A percentile compares a stretch with the other conserved stretches of the same genome.
Evolutionary conservation across 92 coral and sea anemone genomes (phyloP).

Genomic region (Ricordea florida): DNA sequence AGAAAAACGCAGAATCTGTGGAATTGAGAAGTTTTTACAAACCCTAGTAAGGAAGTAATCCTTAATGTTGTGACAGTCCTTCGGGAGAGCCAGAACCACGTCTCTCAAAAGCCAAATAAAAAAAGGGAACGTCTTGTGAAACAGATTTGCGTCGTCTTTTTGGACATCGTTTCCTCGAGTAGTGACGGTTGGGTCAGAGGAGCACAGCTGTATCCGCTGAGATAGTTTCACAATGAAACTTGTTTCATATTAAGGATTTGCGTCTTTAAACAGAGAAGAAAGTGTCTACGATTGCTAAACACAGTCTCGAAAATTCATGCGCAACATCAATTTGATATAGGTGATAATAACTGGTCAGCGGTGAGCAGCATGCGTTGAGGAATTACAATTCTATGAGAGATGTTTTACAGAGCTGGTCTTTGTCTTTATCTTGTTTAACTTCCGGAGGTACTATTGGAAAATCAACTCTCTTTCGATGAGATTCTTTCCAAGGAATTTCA

Average conservation of each 20-base stretch:
- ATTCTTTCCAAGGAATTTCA: too few species aligned
- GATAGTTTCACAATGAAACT: constrained; percentile 56
- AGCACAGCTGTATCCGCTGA: constrained; percentile 47
- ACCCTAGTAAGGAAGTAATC: constrained; percentile 43
- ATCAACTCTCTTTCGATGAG: too few species aligned
- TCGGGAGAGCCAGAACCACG: constrained; percentile 54
- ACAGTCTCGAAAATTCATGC: too few species aligned
- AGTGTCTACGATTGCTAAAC: constrained; percentile 2
- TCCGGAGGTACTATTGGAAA: too few species aligned
- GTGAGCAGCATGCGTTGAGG: too few species aligned
- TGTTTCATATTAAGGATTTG: neutral
- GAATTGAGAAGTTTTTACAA: too few species aligned
- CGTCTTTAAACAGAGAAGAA: neutral
- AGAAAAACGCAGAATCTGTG: too few species aligned
- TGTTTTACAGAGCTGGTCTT: too few species aligned
- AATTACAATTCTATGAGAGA: too few species aligned
- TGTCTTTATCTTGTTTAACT: too few species aligned
- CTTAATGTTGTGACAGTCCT: constrained; percentile 24
- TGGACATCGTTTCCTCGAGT: neutral
- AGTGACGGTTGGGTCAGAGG: neutral
- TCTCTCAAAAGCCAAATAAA: constrained; percentile 64
- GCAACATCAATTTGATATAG: too few species aligned
- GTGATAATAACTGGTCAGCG: too few species aligned
- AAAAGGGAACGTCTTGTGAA: constrained; percentile 3
- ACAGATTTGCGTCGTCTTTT: neutral